A percentile compares a stretch with the other conserved stretches of the same genome.
These are phyloP conservation scores for Drosophila repleta DNA, from an alignment of 1,140 invertebrate species.

Conservation along the genomic window DNA sequence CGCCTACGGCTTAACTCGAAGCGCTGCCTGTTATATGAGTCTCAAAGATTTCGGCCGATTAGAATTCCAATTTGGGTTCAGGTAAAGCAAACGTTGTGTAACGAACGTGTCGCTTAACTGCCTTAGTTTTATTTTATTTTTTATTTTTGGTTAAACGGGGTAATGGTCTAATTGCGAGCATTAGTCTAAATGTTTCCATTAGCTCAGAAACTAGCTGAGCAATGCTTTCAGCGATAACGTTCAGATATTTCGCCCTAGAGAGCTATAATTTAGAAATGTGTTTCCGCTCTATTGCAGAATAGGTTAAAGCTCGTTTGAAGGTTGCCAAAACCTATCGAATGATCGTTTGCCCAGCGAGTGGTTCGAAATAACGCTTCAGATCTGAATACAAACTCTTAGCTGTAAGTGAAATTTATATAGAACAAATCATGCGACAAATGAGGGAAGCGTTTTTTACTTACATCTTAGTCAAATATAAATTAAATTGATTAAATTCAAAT, in stretches of 20 bases:
- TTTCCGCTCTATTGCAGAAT: neutral
- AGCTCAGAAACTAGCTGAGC: slow-evolving; percentile 8
- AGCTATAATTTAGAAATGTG: neutral
- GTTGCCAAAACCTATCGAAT: too few relatives aligned
- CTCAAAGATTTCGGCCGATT: slow-evolving; percentile 70
- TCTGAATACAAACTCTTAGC: too few relatives aligned
- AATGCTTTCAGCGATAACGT: slow-evolving; percentile 15
- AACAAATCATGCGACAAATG: too few relatives aligned
- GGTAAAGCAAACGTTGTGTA: slow-evolving; percentile 48
- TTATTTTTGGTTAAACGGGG: too few relatives aligned
- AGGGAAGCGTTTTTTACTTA: too few relatives aligned
- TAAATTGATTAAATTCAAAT: too few relatives aligned
- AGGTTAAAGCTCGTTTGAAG: neutral
- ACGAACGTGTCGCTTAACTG: slow-evolving; percentile 40
- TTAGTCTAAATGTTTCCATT: slow-evolving; percentile 24
- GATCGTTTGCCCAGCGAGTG: too few relatives aligned
- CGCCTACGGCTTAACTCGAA: slow-evolving; percentile 37
- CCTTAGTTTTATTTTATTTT: too few relatives aligned
- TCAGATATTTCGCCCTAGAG: slow-evolving; percentile 1
- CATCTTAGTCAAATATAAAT: too few relatives aligned
- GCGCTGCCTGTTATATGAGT: slow-evolving; percentile 57
- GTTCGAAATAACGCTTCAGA: too few relatives aligned
- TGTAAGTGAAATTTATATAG: too few relatives aligned
- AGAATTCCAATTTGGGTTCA: slow-evolving; percentile 55
- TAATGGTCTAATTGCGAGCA: slow-evolving; percentile 17